Evolutionary conservation across 2,113 vertebrate species (phyloP).

Genomic region (Chunga burmeisteri): DNA sequence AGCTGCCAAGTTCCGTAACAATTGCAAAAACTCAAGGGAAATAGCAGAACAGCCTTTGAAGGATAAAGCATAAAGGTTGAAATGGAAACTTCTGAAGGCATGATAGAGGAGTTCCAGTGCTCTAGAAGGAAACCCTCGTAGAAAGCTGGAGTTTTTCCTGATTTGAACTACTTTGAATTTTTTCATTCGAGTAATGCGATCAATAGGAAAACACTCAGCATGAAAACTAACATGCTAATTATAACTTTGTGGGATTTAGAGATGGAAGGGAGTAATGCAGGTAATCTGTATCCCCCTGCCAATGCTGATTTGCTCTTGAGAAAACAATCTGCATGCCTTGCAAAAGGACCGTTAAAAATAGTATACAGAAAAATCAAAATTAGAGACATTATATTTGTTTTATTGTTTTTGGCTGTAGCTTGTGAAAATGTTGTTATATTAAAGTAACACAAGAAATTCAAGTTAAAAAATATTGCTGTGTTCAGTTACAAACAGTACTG

Average conservation of each 20-base stretch:
- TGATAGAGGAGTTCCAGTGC: background rate
- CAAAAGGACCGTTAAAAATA: background rate
- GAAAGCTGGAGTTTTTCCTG: background rate
- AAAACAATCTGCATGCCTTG: background rate
- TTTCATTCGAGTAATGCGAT: background rate
- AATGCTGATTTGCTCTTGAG: background rate
- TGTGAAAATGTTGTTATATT: background rate
- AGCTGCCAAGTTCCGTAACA: background rate
- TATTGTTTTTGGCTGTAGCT: background rate
- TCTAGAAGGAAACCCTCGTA: background rate
- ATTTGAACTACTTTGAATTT: background rate
- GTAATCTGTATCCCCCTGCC: background rate
- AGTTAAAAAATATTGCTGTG: background rate
- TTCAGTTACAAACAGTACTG: background rate
- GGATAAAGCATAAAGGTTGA: background rate
- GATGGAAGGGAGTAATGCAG: background rate
- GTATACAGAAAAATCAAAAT: background rate
- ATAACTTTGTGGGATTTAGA: background rate
- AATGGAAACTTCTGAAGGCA: background rate
- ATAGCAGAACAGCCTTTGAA: background rate
- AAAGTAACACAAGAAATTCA: background rate
- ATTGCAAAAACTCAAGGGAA: background rate
- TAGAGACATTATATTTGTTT: background rate
- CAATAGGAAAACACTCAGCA: background rate
- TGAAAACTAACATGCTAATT: background rate